Evolutionary conservation across 2,113 vertebrate genomes (phyloP).

Genomic region (Illadopsis cleaveri): DNA sequence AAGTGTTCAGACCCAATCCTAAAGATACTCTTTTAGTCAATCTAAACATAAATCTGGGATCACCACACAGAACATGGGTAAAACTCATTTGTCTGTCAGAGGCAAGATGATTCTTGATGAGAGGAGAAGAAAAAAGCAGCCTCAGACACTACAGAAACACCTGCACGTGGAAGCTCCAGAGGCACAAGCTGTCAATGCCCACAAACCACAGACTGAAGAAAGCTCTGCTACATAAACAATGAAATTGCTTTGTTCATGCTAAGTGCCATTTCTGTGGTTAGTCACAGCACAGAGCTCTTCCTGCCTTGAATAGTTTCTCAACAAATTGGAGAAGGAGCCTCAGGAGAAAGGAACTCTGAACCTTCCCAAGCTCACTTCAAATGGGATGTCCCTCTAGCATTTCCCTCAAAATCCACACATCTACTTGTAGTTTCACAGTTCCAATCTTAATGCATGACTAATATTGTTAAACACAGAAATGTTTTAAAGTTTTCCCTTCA

Average conservation of each 20-base stretch:
- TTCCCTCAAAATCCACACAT: neutral
- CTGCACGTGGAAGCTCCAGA: neutral
- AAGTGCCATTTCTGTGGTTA: neutral
- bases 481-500: neutral
- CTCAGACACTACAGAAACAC: neutral
- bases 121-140: neutral
- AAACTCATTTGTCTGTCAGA: neutral
- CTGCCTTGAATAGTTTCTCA: neutral
- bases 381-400: neutral
- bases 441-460: neutral
- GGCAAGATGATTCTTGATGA: neutral
- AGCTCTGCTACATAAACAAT: neutral
- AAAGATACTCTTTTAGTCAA: neutral
- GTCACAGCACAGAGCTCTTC: neutral
- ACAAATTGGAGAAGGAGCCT: neutral
- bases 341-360: neutral
- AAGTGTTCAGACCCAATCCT: neutral
- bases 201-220: neutral
- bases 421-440: neutral
- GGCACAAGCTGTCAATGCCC: neutral
- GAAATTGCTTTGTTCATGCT: neutral
- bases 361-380: neutral
- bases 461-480: neutral
- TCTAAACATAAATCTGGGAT: neutral
- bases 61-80: neutral